A percentile compares a stretch with the other conserved stretches of the same genome.
Evolutionary conservation across 2,113 vertebrate species (phyloP).

Genomic region (Micromys minutus): DNA sequence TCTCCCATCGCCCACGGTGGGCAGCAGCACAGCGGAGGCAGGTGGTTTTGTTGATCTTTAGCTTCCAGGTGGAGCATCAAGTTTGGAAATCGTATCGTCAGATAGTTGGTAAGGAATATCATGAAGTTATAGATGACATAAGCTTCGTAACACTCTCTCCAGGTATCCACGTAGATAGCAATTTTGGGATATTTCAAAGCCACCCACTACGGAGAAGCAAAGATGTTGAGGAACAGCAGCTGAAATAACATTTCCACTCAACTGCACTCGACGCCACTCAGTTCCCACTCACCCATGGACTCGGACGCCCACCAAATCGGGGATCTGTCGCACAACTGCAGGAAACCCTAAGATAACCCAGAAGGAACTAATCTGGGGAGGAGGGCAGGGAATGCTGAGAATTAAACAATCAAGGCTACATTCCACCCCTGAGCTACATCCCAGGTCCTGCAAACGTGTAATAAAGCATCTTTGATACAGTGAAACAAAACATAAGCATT

Average conservation of each 20-base stretch:
- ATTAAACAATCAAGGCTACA: not conserved
- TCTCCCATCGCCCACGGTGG: constrained; percentile 99
- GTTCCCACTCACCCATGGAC: not conserved
- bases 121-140: constrained; percentile 99
- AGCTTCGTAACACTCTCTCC: constrained; percentile 98
- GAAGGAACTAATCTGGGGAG: not conserved
- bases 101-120: constrained; percentile 97
- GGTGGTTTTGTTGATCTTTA: constrained; percentile 96
- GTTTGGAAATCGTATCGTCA: constrained; percentile 95
- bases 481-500: not conserved
- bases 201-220: constrained; percentile 91
- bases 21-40: constrained; percentile 96
- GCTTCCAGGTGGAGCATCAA: constrained; percentile 96
- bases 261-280: too few species aligned
- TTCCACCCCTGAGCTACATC: not conserved
- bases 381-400: not conserved
- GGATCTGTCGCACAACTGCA: not conserved
- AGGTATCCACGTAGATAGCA: constrained; percentile 99
- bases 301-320: constrained; percentile 30
- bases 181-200: constrained; percentile 96
- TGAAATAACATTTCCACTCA: constrained; percentile 25
- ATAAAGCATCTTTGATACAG: not conserved
- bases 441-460: not conserved
- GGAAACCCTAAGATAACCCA: not conserved
- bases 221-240: constrained; percentile 71